Conservation (phyloP, 2,113 vertebrate species). For the Pelecanus crispus region DNA sequence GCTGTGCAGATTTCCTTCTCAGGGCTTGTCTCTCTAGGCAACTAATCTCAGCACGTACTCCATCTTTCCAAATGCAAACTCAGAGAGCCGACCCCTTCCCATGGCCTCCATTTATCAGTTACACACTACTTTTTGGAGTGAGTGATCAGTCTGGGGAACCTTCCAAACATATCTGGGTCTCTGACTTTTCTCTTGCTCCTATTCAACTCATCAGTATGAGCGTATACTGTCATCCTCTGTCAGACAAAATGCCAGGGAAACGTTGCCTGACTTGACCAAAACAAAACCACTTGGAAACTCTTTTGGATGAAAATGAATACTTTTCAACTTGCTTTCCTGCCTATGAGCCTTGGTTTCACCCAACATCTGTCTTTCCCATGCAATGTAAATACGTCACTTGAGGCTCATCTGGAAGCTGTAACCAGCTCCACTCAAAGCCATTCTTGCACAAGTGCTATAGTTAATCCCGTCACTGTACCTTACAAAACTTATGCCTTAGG, state of each 20-base stretch:
- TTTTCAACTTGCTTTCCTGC: neutral
- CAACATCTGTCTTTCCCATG: neutral
- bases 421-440: neutral
- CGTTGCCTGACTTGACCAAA: neutral
- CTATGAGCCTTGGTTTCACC: neutral
- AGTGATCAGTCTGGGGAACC: neutral
- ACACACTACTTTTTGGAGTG: neutral
- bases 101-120: neutral
- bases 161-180: neutral
- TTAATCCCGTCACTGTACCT: neutral
- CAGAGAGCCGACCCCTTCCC: fast-evolving
- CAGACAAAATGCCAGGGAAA: neutral
- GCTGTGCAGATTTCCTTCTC: neutral
- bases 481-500: neutral
- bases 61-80: neutral
- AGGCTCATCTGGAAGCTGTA: neutral
- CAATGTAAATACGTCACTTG: neutral
- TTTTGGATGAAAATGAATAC: neutral
- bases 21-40: neutral
- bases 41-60: neutral
- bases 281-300: neutral
- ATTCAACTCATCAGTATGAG: neutral
- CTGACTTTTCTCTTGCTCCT: neutral
- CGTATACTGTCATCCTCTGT: neutral
- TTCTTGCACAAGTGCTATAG: neutral